phyloP scores from a whole-genome alignment of 2,797 vertebrate species.

The Netta rufina region DNA sequence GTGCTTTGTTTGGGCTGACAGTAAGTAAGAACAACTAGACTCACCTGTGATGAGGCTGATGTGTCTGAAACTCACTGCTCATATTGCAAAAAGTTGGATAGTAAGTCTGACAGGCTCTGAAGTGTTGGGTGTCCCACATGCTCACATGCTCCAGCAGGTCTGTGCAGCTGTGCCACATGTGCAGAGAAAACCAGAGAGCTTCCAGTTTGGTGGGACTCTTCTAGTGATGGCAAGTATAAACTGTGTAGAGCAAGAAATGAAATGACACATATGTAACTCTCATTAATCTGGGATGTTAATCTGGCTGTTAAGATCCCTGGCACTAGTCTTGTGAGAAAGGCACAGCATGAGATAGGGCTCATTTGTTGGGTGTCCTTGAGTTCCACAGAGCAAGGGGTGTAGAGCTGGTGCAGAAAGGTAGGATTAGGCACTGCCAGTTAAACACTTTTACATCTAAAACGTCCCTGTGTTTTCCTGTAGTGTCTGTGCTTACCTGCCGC shows the following conservation, averaged over 20 bases:
- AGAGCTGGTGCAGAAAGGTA: background rate
- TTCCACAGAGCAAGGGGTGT: background rate
- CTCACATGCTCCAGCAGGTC: background rate
- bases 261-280: background rate
- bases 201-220: background rate
- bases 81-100: background rate
- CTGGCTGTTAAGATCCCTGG: background rate
- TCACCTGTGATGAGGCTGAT: background rate
- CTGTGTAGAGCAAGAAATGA: background rate
- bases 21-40: background rate
- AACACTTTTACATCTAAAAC: background rate
- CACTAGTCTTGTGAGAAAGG: background rate
- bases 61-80: background rate
- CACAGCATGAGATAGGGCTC: background rate
- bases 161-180: background rate
- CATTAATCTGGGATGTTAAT: background rate
- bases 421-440: background rate
- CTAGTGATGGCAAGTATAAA: background rate
- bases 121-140: background rate
- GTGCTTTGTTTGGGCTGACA: background rate
- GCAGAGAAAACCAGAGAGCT: background rate
- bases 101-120: background rate
- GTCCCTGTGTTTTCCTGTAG: fast-evolving
- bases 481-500: background rate
- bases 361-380: background rate